Evolutionary conservation across 1,140 invertebrate species (phyloP), one percentile per base, ranked within the genome.

Genomic region (Pteromalus puparum): DNA sequence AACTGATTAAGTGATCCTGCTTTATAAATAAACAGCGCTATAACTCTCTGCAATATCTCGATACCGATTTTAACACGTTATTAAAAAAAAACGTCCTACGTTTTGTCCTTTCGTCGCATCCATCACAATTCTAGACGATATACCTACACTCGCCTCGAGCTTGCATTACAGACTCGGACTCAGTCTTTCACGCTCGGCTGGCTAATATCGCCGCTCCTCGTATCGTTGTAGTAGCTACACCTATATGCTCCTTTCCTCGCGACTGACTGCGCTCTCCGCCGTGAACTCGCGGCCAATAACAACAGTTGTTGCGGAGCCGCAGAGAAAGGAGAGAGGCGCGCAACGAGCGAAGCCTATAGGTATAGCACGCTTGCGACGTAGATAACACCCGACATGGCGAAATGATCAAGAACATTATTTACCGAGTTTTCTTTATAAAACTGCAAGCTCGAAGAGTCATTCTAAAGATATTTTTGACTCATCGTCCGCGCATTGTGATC

Each of bases 141-240:
- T n/a, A n/a, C 21, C 0, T n/a, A n/a, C n/a, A n/a, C n/a, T 88
- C 77, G 73, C 87, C 86, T 87, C 89, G 85, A 90, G 87, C 89
- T 90, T 70, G 0, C 21, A n/a, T 7, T 89, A 90, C 86, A 86
- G 89, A 90, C 88, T 91, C 90, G 86, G 89, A 91, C 90, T 91
- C 88, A 87, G 89, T 89, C 85, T 89, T 92, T 91, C 87, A 92
- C 86, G 92, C 89, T 91, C 89, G 87, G 91, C 89, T 90, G 91
- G 81, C 80, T 83, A 90, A 87, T 89, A 81, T 81, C 83, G 89
- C 88, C 89, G 89, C 91, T 90, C 89, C 89, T 92, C 89, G 89
- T 89, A 42, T 7, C 38, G 38, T 7, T 42, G 38, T 7, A 42
- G 38, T 42, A 42, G 7, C 88, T 48, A 74, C 10, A 53, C 46